These are phyloP conservation scores for Esox lucius DNA, from an alignment of 2,797 vertebrate species.

Conservation along the genomic window DNA sequence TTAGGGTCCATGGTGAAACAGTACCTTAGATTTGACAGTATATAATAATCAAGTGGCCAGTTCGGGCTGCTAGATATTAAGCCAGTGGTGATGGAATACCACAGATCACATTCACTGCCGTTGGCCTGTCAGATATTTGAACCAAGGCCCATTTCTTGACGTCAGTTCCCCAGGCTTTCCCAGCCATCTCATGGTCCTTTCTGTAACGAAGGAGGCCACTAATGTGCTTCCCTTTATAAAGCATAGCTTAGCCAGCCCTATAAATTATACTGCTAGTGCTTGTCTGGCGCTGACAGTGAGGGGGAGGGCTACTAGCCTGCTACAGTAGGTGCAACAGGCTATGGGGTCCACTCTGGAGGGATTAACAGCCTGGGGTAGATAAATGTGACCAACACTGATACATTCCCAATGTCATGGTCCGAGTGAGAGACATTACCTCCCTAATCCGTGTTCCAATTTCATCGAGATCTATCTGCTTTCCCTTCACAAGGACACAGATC, in stretches of 20 bases:
- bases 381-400: constrained; percentile 63
- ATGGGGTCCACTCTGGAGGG: constrained; percentile 25
- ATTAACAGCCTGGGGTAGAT: constrained; percentile 22
- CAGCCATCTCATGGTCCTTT: constrained; percentile 45
- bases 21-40: not conserved
- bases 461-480: constrained; percentile 62
- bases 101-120: constrained; percentile 24
- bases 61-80: constrained; percentile 28
- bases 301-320: not conserved
- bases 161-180: constrained; percentile 15
- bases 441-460: constrained; percentile 69
- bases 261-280: constrained; percentile 66
- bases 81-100: constrained; percentile 49
- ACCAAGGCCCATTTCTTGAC: constrained; percentile 39
- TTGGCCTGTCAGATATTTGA: constrained; percentile 52
- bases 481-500: constrained; percentile 44
- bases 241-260: constrained; percentile 58
- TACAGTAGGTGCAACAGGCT: constrained; percentile 48
- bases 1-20: not conserved
- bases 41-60: not conserved
- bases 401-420: constrained; percentile 58
- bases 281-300: constrained; percentile 28
- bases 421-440: constrained; percentile 65
- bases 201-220: constrained; percentile 47
- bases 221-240: constrained; percentile 65